Percentiles rank a stretch among this genome's conserved stretches.
Conservation (phyloP, 1,140 invertebrate species). For the Aplysia californica region DNA sequence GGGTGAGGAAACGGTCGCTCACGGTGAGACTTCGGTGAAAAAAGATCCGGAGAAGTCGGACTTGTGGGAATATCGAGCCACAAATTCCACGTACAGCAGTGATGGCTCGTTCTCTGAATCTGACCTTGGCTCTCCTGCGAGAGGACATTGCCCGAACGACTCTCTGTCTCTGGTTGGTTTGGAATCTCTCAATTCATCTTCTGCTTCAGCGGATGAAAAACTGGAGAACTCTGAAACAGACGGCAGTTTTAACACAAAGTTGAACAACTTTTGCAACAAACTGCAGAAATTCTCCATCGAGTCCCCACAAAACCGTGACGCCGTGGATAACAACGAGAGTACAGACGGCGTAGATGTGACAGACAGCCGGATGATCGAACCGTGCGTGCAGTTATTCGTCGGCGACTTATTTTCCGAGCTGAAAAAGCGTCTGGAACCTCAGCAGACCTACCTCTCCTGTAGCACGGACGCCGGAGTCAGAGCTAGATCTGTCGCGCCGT, state of each 20-base stretch:
- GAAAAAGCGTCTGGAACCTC: neutral
- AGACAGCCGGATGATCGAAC: neutral
- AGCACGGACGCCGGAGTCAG: no score
- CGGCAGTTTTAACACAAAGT: constrained; percentile 22
- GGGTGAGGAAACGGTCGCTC: no score
- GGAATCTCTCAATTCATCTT: no score
- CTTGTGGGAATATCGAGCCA: no score
- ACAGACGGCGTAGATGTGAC: neutral
- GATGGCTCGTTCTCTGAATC: neutral
- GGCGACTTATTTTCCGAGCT: constrained; percentile 9
- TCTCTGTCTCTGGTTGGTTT: no score
- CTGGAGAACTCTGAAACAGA: neutral
- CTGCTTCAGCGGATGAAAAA: no score
- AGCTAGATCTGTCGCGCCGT: neutral
- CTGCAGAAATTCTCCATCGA: constrained; percentile 8
- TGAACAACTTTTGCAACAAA: neutral
- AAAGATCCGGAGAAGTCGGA: no score
- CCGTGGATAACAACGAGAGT: neutral
- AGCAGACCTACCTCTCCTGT: neutral
- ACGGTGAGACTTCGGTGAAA: no score
- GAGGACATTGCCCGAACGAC: neutral
- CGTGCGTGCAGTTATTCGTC: constrained; percentile 1
- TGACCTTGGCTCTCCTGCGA: no score
- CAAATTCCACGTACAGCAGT: neutral
- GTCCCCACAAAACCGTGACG: neutral